phyloP scores from a whole-genome alignment of 2,797 vertebrate species.

The Geotrypetes seraphini region DNA sequence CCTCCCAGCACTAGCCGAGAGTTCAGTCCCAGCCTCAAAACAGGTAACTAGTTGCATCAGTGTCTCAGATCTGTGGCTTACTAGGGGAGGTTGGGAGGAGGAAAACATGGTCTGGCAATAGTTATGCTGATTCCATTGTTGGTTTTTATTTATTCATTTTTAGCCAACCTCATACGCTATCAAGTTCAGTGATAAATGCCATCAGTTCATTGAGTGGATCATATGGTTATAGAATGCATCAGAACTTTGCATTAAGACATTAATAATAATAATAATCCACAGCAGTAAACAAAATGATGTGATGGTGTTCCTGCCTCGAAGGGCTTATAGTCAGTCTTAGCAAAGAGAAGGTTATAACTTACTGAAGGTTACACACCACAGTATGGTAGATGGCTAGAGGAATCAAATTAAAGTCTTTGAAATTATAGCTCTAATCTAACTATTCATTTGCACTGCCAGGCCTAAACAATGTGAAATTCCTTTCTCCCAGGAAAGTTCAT shows the following conservation, averaged over 20 bases:
- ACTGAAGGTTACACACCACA: too few species aligned
- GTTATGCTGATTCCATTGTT: constrained; percentile 26
- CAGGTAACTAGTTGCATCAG: constrained; percentile 64
- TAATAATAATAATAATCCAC: too few species aligned
- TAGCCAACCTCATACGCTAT: constrained; percentile 13
- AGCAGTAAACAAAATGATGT: too few species aligned
- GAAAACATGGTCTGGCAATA: constrained; percentile 10
- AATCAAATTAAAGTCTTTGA: too few species aligned
- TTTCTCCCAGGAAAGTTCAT: too few species aligned
- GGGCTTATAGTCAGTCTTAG: too few species aligned
- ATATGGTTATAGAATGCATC: constrained; percentile 7
- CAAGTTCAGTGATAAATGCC: constrained; percentile 28
- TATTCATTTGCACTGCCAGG: too few species aligned
- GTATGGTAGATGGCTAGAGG: too few species aligned
- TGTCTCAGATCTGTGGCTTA: constrained; percentile 16
- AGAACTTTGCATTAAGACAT: background rate
- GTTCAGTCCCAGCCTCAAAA: constrained; percentile 74
- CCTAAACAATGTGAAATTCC: too few species aligned
- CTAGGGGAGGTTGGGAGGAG: constrained; percentile 29
- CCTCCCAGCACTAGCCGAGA: constrained; percentile 66
- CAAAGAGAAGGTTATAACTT: too few species aligned
- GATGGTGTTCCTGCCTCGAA: too few species aligned
- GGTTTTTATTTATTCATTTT: constrained; percentile 2
- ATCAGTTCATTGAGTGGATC: constrained; percentile 21
- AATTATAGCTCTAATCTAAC: too few species aligned